Base-by-base conservation (phyloP, 1,140 invertebrate genomes). In the Leptonema lineaticorne region DNA sequence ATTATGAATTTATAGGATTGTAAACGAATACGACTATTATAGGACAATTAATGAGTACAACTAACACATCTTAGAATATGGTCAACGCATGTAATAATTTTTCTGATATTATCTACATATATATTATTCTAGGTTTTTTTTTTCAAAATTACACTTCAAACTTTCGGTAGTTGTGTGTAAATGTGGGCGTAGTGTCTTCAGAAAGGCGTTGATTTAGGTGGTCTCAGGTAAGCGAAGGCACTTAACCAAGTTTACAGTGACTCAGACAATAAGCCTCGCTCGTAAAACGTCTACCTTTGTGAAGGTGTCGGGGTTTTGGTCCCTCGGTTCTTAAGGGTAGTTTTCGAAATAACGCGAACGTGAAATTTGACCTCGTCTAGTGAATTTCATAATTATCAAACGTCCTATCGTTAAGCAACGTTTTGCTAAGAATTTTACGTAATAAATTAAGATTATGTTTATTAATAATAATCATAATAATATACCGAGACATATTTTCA, bases 121-220 rank as follows among this genome's bases (percentile, higher is more conserved):
- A 6, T 33, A 26, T 46, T 57, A 37, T 66, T 59, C 30, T 28
- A n/a, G 27, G 67, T 24, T 57, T 66, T 70, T 70, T 70, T 56
- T 70, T 56, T 65, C 37, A 27, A 53, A 41, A 11, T n/a, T n/a
- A n/a, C n/a, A n/a, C n/a, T n/a, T n/a, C n/a, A n/a, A n/a, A n/a
- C n/a, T n/a, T n/a, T n/a, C n/a, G n/a, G n/a, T n/a, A n/a, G 37
- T 3, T 11, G 37, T 41, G 37, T 41, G 9, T 41, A 11, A n/a
- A n/a, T 3, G 37, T 41, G 37, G 16, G 9, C 16, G 37, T 41
- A 41, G 50, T 56, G 56, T 60, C 57, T 66, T 59, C 65, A 71
- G 70, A 66, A 60, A 71, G 70, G 68, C 70, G 70, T 69, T 72
- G 70, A 72, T 72, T 72, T 72, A 72, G 66, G 65, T 68, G 11